Evolutionary conservation across 2,888 invertebrate species (phyloP), one percentile per base, ranked within the genome.

Genomic region (Dendrolimus pini): DNA sequence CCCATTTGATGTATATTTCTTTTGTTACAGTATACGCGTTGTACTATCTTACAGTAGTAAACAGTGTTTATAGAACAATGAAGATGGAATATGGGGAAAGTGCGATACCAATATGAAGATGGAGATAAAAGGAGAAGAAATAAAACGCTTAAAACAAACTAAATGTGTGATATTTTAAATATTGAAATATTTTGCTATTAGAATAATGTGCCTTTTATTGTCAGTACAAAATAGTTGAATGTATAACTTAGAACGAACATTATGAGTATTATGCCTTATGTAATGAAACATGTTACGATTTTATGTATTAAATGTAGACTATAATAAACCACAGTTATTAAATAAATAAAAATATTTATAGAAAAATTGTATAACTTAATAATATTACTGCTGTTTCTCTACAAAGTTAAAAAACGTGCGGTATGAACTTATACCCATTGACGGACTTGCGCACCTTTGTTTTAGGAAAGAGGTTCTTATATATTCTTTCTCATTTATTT

Each of bases 31-130:
- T 69, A 0, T 89, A 84, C 66, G 83, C 85, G 7, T 14, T 84
- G 7, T 89, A 82, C 68, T 87, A 87, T 65, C 60, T 88, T 63
- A 74, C 80, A 41, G 76, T 86, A 57, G 77, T 89, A 47, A 88
- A 89, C 75, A 87, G 87, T 41, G 66, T 85, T 10, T 88, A 87
- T 65, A 71, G 79, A 14, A 76, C 80, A 9, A 85, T 89, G 83
- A 88, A 89, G 69, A 76, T 79, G 71, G 62, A 75, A 0, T 84
- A 82, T 61, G 71, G 74, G 2, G 86, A 83, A 10, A 87, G 81
- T 58, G 77, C 82, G 6, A 78, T 87, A 55, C 89, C 89, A 0
- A 78, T 89, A 61, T 85, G 77, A 81, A 63, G 53, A 14, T 9
- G 42, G 10, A 47, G 12, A 2, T 47, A 47, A 6, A 12, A 10